These are phyloP conservation scores for Melanotaenia pygmaea DNA, from an alignment of 2,797 vertebrate genomes.

Conservation along the genomic window DNA sequence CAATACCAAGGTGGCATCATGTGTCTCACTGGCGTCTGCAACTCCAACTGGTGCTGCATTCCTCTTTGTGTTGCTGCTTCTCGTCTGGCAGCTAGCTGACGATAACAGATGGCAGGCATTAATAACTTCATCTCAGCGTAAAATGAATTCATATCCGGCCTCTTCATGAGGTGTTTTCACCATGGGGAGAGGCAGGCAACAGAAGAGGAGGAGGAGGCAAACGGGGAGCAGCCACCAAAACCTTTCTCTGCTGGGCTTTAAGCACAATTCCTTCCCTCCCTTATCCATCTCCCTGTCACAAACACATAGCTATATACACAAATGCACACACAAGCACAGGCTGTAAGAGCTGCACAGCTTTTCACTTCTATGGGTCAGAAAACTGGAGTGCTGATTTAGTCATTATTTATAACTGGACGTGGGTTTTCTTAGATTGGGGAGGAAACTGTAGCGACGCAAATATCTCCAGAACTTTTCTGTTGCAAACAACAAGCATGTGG, in stretches of 20 bases:
- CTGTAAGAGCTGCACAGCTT: constrained; percentile 47
- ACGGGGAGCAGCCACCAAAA: constrained; percentile 22
- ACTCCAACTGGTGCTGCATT: constrained; percentile 43
- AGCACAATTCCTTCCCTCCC: constrained; percentile 31
- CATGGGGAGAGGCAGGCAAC: constrained; percentile 26
- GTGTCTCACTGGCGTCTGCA: constrained; percentile 51
- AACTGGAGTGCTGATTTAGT: constrained; percentile 65
- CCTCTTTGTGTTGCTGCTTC: constrained; percentile 53
- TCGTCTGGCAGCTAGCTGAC: constrained; percentile 69
- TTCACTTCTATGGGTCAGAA: constrained; percentile 70
- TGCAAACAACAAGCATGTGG: constrained; percentile 24
- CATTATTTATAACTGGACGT: constrained; percentile 72
- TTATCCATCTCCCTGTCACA: constrained; percentile 52
- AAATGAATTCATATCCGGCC: constrained; percentile 78
- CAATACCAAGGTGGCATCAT: constrained; percentile 33
- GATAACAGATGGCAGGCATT: constrained; percentile 80
- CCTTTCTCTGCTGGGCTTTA: constrained; percentile 48
- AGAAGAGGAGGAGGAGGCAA: constrained; percentile 6
- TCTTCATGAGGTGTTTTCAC: constrained; percentile 65
- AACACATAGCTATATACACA: constrained; percentile 26
- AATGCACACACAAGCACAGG: background rate
- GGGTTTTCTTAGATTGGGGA: constrained; percentile 54
- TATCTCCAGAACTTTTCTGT: constrained; percentile 9
- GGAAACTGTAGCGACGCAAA: constrained; percentile 27
- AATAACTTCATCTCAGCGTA: constrained; percentile 78